A percentile compares a stretch with the other conserved stretches of the same genome.
These are phyloP conservation scores for Hypocryptadius cinnamomeus DNA, from an alignment of 2,113 vertebrate genomes.

Conservation along the genomic window DNA sequence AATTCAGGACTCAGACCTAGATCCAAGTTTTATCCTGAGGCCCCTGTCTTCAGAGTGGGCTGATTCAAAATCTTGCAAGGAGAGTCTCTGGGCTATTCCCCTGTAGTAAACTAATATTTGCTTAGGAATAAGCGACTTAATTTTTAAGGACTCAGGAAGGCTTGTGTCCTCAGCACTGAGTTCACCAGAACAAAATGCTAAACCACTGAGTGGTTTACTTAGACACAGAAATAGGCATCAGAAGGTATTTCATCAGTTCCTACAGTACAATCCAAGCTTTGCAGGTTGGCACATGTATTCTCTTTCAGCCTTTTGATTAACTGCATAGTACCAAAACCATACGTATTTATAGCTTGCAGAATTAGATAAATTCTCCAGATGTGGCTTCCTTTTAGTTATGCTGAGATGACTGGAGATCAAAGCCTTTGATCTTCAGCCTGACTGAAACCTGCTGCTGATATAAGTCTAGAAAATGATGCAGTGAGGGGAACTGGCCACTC, in stretches of 20 bases:
- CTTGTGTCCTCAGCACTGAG: background rate
- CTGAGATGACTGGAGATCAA: constrained; percentile 40
- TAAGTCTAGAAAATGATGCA: constrained; percentile 17
- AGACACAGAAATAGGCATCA: background rate
- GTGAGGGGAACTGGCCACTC: background rate
- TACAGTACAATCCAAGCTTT: background rate
- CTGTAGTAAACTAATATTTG: background rate
- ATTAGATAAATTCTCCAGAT: constrained; percentile 47
- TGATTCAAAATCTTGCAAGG: background rate
- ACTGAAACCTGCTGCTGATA: constrained; percentile 46
- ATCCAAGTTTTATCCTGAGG: background rate
- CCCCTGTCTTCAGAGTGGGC: background rate
- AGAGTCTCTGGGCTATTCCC: background rate
- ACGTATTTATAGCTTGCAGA: constrained; percentile 32
- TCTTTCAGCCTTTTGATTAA: constrained; percentile 42
- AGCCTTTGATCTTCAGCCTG: constrained; percentile 63
- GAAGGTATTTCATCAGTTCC: background rate
- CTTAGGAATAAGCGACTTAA: background rate
- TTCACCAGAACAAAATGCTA: background rate
- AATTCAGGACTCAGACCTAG: background rate
- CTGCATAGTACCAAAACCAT: constrained; percentile 34
- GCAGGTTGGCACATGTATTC: constrained; percentile 46
- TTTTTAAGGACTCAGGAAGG: background rate
- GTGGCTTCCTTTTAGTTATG: constrained; percentile 47
- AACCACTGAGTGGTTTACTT: background rate